Percentiles rank a stretch among this genome's conserved stretches.
These are phyloP conservation scores for Heterodera filipjevi DNA, from an alignment of 2,888 invertebrate species.

Conservation along the genomic window DNA sequence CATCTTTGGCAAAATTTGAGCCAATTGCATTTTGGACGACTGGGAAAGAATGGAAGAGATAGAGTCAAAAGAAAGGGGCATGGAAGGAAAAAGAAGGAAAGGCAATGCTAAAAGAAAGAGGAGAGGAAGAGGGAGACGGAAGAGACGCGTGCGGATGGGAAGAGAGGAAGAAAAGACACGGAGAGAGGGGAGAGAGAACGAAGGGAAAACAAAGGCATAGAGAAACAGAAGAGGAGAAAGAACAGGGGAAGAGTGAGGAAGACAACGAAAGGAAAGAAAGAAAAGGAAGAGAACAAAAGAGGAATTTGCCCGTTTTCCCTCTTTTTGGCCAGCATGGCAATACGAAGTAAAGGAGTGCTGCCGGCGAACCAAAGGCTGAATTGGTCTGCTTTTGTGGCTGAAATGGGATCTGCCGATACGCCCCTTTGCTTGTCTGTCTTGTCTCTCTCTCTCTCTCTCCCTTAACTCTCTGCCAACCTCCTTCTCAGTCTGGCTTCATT, in stretches of 20 bases:
- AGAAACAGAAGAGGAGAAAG: background rate
- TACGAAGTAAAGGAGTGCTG: slow-evolving; percentile 3
- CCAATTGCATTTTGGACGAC: slow-evolving; percentile 28
- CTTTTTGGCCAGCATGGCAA: slow-evolving; percentile 14
- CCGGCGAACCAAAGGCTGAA: background rate
- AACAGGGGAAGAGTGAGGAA: background rate
- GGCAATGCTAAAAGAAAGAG: slow-evolving; percentile 1
- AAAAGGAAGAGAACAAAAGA: slow-evolving; percentile 9
- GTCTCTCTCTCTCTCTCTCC: background rate
- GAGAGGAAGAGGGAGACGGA: background rate
- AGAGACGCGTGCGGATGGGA: background rate
- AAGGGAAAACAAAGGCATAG: background rate
- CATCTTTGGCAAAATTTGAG: slow-evolving; percentile 21
- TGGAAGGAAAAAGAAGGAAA: background rate
- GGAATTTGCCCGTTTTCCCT: slow-evolving; percentile 16
- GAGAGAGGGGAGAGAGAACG: background rate
- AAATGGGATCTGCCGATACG: background rate
- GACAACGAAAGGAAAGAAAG: background rate
- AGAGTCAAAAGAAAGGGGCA: background rate
- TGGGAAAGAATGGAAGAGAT: background rate
- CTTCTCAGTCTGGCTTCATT: too few species aligned
- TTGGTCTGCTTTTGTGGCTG: background rate
- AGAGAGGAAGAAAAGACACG: background rate
- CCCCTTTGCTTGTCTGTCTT: background rate
- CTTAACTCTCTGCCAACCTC: background rate